These are phyloP conservation scores for Zaprionus lineosus DNA, from an alignment of 2,888 invertebrate species.

Conservation along the genomic window DNA sequence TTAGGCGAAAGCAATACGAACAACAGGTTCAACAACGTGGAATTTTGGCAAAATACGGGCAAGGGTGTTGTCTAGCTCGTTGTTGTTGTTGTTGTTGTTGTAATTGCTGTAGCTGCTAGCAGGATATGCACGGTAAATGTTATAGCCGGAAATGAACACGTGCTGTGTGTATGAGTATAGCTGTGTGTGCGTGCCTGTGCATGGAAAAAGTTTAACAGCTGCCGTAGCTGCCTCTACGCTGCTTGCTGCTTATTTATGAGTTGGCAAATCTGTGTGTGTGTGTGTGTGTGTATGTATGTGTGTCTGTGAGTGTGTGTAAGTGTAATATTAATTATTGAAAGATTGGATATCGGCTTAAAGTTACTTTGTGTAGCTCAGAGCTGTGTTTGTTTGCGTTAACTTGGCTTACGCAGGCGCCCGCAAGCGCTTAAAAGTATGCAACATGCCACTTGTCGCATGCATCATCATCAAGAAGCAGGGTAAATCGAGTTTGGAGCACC, in stretches of 20 bases:
- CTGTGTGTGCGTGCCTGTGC: conserved; percentile 15
- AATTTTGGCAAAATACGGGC: conserved; percentile 22
- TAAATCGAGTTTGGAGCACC: conserved; percentile 64
- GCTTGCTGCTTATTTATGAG: conserved; percentile 51
- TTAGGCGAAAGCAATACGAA: conserved; percentile 19
- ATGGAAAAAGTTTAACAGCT: conserved; percentile 58
- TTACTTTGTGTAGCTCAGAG: conserved; percentile 44
- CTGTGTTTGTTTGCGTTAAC: conserved; percentile 34
- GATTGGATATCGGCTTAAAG: conserved; percentile 75
- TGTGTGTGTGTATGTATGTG: conserved; percentile 9
- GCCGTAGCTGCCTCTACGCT: conserved; percentile 25
- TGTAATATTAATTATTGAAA: conserved; percentile 72
- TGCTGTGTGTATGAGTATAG: conserved; percentile 47
- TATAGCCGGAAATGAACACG: conserved; percentile 76
- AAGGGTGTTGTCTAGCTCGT: conserved; percentile 45
- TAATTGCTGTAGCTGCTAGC: conserved; percentile 25
- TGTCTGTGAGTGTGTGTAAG: conserved; percentile 24
- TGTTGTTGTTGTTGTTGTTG: conserved; percentile 13
- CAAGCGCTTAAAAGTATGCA: conserved; percentile 25
- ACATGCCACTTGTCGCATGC: conserved; percentile 65
- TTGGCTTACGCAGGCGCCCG: neutral
- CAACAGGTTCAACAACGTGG: conserved; percentile 35
- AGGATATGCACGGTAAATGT: conserved; percentile 74
- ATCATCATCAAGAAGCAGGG: conserved; percentile 50
- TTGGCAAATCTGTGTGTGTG: neutral